Base-by-base conservation (phyloP, 2,888 invertebrate genomes). In the Limnephilus auricula region DNA sequence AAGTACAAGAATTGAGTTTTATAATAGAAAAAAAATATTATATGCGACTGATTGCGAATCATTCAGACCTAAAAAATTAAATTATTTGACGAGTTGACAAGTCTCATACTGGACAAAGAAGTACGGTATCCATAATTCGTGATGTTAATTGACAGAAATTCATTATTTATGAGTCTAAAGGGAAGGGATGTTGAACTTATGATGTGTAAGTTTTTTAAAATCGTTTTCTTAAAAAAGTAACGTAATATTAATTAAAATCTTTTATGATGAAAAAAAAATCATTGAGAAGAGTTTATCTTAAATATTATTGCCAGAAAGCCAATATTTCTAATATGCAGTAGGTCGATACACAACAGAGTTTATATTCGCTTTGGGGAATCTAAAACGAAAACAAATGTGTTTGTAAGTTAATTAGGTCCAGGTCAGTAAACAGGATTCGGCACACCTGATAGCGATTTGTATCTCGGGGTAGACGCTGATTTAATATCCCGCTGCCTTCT, bases 371-470 rank as follows among this genome's bases (percentile, higher is more conserved):
- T 34, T 85, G 25, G 87, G 78, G 37, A 34, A 31, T 79, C 34
- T 32, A 18, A 88, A 88, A 79, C 37, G 31, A 32, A 32, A 88
- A 88, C 87, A 79, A 88, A 34, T 78, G n/a, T 85, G 78, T 65
- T 87, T 88, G 87, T 32, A 79, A 88, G 78, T 87, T 78, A 87
- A 87, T 32, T 87, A 87, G 79, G 65, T 88, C 13, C 25, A 37
- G 34, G 78, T 88, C 78, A 87, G 87, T 87, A 18, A 87, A 32
- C 65, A 87, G 78, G 31, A 87, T 87, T 65, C 31, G 78, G 13
- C 32, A 87, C 78, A 88, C 78, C 87, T 78, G 87, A 88, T 88
- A 88, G 25, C 85, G 37, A 85, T 85, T 85, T 40, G 78, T 78
- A 88, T 78, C 79, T 34, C 78, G 25, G 87, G 78, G 9, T 30